Conservation (phyloP, 2,888 invertebrate genomes). For the Lasius platythorax region DNA sequence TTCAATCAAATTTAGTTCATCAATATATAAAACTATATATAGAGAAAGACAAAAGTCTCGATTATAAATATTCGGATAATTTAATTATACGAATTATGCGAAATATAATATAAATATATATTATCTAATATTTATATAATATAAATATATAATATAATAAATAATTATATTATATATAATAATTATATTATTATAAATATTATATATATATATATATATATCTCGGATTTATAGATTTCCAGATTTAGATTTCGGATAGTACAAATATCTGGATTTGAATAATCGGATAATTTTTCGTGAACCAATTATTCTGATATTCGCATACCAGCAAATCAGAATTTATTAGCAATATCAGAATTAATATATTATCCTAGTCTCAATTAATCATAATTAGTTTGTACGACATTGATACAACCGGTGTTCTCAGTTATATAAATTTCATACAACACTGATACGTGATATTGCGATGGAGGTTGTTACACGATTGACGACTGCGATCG, state of each 20-base stretch:
- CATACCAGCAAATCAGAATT: neutral
- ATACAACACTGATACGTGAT: neutral
- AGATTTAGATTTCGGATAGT: too few species aligned
- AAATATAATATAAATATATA: neutral
- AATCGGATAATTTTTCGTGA: too few species aligned
- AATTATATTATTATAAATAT: too few species aligned
- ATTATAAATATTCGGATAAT: neutral
- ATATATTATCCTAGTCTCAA: neutral
- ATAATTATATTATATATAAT: too few species aligned
- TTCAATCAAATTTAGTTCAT: neutral
- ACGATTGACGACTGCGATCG: conserved; percentile 34
- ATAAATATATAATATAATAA: too few species aligned
- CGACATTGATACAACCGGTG: neutral
- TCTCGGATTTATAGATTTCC: too few species aligned
- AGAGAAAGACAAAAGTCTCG: neutral
- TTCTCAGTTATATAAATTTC: neutral
- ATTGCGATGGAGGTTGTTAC: conserved; percentile 2
- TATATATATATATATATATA: too few species aligned
- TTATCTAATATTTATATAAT: neutral
- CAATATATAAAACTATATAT: neutral
- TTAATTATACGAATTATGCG: too few species aligned
- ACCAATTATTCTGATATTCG: neutral
- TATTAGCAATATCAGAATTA: neutral
- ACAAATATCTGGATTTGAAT: too few species aligned
- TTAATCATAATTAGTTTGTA: neutral